Evolutionary conservation across 2,888 invertebrate species (phyloP).

Genomic region (Ariolimax columbianus): DNA sequence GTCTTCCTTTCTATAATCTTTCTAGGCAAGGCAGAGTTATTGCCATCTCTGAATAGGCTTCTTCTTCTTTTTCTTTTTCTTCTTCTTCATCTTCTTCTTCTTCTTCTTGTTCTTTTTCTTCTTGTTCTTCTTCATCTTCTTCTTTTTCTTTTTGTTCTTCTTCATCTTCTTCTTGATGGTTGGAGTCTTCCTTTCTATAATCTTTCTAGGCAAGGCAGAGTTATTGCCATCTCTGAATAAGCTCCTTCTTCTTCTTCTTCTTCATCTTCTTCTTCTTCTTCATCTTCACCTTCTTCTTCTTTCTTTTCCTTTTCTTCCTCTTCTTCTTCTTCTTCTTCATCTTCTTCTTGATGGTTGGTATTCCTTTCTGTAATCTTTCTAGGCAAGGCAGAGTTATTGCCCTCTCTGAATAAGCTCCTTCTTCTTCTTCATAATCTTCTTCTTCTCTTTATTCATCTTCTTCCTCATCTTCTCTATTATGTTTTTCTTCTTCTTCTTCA

Average conservation of each 20-base stretch:
- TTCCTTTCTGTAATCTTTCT: neutral
- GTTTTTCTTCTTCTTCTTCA: too few species aligned
- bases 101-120: neutral
- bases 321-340: conserved; percentile 1
- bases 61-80: too few species aligned
- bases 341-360: neutral
- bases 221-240: too few species aligned
- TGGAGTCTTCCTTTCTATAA: neutral
- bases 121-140: neutral
- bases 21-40: too few species aligned
- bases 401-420: too few species aligned
- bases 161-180: neutral
- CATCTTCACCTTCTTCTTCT: neutral
- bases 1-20: too few species aligned
- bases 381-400: too few species aligned
- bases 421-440: too few species aligned
- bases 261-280: conserved; percentile 15
- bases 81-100: too few species aligned
- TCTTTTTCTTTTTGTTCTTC: neutral
- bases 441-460: too few species aligned
- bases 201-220: neutral
- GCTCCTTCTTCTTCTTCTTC: conserved; percentile 1
- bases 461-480: too few species aligned
- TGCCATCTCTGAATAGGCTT: too few species aligned
- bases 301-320: neutral